A percentile compares a stretch with the other conserved stretches of the same genome.
These are phyloP conservation scores for Microcebus lehilahytsara DNA, from an alignment of 2,113 vertebrate genomes.

Conservation along the genomic window DNA sequence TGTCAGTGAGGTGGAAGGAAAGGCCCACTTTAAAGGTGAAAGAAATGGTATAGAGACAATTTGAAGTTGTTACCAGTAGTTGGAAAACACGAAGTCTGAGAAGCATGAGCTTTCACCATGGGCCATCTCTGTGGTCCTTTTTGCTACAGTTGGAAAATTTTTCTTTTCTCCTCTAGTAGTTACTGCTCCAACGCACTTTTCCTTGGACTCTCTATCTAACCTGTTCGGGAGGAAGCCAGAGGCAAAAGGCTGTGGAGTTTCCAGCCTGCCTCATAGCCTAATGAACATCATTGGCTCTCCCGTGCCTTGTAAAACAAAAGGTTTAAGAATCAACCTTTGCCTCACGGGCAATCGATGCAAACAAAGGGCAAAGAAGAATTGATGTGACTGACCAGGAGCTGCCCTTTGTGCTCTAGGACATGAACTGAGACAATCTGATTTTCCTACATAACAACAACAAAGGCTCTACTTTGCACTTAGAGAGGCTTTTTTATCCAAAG, in stretches of 20 bases:
- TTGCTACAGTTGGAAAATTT: not conserved
- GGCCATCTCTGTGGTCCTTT: not conserved
- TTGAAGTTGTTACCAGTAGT: not conserved
- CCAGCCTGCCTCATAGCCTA: rapidly evolving
- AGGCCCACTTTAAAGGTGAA: not conserved
- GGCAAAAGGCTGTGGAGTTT: not conserved
- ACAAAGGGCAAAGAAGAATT: not conserved
- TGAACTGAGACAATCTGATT: slow-evolving; percentile 20
- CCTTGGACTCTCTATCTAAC: not conserved
- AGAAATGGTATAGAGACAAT: not conserved
- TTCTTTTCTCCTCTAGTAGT: not conserved
- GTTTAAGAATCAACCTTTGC: not conserved
- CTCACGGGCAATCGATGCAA: not conserved
- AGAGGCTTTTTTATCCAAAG: slow-evolving; percentile 38
- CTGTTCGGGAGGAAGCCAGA: not conserved
- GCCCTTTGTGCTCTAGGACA: not conserved
- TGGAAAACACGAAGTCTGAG: not conserved
- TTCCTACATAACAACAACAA: slow-evolving; percentile 23
- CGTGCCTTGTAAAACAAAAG: not conserved
- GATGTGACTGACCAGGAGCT: not conserved
- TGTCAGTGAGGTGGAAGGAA: not conserved
- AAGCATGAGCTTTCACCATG: not conserved
- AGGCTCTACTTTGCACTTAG: not conserved
- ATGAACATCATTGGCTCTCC: not conserved
- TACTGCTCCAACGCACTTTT: not conserved